Conservation (phyloP, 2,113 vertebrate species). For the Empidonax alnorum region DNA sequence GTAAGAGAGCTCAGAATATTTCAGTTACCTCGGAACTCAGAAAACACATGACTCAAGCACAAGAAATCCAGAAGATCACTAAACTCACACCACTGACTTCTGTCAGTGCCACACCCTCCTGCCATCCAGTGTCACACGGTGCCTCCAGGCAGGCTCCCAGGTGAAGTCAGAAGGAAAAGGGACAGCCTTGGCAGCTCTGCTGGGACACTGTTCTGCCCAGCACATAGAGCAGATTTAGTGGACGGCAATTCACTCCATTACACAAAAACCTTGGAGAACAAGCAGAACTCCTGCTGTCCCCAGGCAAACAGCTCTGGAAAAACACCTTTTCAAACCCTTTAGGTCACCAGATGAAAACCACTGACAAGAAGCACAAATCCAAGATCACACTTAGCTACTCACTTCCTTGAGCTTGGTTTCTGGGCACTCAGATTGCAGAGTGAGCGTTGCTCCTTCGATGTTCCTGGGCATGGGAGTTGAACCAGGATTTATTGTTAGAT, state of each 20-base stretch:
- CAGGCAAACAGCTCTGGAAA: background rate
- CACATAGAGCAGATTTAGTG: background rate
- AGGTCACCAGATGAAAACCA: background rate
- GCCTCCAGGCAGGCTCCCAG: background rate
- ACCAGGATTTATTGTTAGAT: slow-evolving; percentile 97
- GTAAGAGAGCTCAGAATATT: background rate
- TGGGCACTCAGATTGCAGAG: slow-evolving; percentile 96
- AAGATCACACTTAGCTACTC: slow-evolving; percentile 22
- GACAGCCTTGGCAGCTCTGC: background rate
- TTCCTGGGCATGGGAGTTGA: slow-evolving; percentile 98
- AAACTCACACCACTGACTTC: accelerated
- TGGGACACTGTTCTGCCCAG: background rate
- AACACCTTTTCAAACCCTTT: background rate
- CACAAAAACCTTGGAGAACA: background rate
- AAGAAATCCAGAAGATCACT: background rate
- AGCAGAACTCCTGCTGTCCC: background rate
- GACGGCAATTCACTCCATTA: accelerated
- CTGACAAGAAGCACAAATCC: background rate
- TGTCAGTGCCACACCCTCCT: background rate
- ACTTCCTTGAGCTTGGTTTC: slow-evolving; percentile 97
- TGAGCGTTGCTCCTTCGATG: slow-evolving; percentile 96
- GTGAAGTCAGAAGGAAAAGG: background rate
- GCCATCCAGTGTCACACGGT: background rate
- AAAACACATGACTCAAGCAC: background rate
- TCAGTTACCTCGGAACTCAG: background rate